Base-by-base conservation (phyloP, 2,888 invertebrate genomes). In the Penaeus monodon region DNA sequence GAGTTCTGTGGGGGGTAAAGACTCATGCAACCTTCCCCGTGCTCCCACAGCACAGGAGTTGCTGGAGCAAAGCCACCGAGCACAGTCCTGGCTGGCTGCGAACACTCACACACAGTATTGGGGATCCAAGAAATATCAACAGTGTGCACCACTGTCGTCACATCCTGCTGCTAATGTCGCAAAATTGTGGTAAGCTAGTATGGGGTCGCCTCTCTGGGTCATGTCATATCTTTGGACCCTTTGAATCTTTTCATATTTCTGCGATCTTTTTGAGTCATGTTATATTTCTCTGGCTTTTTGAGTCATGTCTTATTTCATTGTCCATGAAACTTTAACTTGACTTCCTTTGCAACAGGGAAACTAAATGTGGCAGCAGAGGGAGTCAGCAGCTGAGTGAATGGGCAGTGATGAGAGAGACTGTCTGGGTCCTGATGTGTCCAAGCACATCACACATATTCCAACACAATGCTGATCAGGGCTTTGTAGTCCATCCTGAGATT, bases 351-450 rank as follows among this genome's bases (percentile, higher is more conserved):
- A 64, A 7, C 29, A 22, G 33, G 27, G 27, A 29, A 27, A 49
- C 57, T 77, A 27, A 24, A 57, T 20, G 77, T 77, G 77, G 77
- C 77, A 77, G 63, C 27, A 78, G 70, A 22, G 20, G 24, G 12
- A 49, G 20, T 1, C 86, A 86, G 38, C 86, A 74, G 24, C 27
- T 86, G 68, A 65, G 68, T 17, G 86, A 86, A 78, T 86, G 86
- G 86, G 57, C 68, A 64, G 86, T 86, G 27, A 86, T 86, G 86
- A 33, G 86, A 27, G 86, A 86, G 68, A 82, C 82, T 10, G 63
- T 86, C 27, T 86, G 86, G 86, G n/a, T 44, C 38, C 80, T 86
- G 17, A 68, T 77, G 81, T 81, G 77, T 74, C 86, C 86, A 14
- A 76, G 65, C 24, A 38, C 86, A 24, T 38, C 86, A 1, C 63